These are phyloP conservation scores for Phaedon cochleariae DNA, from an alignment of 2,888 invertebrate genomes.

Conservation along the genomic window DNA sequence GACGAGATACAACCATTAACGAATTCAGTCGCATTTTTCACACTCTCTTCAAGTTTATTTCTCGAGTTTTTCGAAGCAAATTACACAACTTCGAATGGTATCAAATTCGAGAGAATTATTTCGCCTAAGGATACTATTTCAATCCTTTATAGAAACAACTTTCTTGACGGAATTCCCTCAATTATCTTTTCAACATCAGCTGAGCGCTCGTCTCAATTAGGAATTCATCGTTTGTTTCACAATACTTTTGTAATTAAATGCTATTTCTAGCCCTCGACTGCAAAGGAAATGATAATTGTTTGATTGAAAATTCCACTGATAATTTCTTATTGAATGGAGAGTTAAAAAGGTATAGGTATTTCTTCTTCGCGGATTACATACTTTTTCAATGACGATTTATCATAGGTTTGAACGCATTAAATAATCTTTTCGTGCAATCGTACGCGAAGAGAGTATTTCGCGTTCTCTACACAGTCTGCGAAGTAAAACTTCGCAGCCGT, in stretches of 20 bases:
- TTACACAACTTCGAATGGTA: neutral
- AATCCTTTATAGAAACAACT: conserved; percentile 20
- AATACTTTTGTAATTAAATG: conserved; percentile 5
- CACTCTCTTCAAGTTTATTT: neutral
- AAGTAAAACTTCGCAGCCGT: too few relatives aligned
- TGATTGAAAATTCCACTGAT: neutral
- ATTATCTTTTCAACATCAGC: conserved; percentile 24
- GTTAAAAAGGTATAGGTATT: too few relatives aligned
- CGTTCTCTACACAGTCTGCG: too few relatives aligned
- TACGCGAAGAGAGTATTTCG: too few relatives aligned
- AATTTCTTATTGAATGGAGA: neutral
- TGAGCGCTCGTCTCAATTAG: conserved; percentile 27
- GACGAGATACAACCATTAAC: neutral
- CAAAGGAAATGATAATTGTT: neutral
- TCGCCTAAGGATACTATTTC: neutral
- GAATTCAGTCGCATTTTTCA: neutral
- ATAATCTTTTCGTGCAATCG: too few relatives aligned
- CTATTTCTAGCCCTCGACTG: neutral
- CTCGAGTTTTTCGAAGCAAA: neutral
- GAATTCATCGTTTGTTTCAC: conserved; percentile 25
- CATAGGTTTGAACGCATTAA: too few relatives aligned
- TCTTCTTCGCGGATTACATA: too few relatives aligned
- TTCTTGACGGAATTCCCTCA: conserved; percentile 23
- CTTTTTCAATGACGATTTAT: too few relatives aligned
- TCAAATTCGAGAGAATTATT: neutral